Evolutionary conservation across 2,797 vertebrate genomes (phyloP).

Genomic region (Spinibarbus caldwelli): DNA sequence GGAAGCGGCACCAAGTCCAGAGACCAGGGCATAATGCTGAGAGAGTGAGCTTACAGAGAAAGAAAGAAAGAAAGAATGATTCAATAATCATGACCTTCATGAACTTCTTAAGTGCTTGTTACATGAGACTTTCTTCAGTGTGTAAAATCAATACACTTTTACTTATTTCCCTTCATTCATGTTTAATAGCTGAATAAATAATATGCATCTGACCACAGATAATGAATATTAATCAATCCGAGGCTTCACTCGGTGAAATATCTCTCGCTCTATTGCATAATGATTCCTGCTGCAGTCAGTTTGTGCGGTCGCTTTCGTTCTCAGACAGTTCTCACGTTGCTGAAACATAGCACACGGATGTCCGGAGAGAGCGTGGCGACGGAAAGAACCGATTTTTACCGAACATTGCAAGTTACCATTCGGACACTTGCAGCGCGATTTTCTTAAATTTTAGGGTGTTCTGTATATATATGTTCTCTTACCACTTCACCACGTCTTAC

Average conservation of each 20-base stretch:
- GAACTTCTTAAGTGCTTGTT: neutral
- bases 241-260: slow-evolving; percentile 12
- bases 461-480: slow-evolving; percentile 33
- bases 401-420: slow-evolving; percentile 23
- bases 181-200: neutral
- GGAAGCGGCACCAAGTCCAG: slow-evolving; percentile 77
- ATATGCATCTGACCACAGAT: neutral
- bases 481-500: slow-evolving; percentile 51
- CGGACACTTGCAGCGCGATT: slow-evolving; percentile 10
- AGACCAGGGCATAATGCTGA: slow-evolving; percentile 67
- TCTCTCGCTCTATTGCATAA: slow-evolving; percentile 49
- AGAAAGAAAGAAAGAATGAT: neutral
- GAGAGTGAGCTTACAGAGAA: slow-evolving; percentile 43
- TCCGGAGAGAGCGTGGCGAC: slow-evolving; percentile 21
- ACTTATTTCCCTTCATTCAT: neutral
- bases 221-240: neutral
- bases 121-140: neutral
- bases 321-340: slow-evolving; percentile 25
- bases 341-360: slow-evolving; percentile 8
- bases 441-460: neutral
- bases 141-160: neutral
- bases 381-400: slow-evolving; percentile 31
- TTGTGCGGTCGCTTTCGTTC: slow-evolving; percentile 26
- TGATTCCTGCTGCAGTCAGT: slow-evolving; percentile 47
- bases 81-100: neutral